Evolutionary conservation across 2,888 invertebrate genomes (phyloP).

Genomic region (Phrixothrix hirtus): DNA sequence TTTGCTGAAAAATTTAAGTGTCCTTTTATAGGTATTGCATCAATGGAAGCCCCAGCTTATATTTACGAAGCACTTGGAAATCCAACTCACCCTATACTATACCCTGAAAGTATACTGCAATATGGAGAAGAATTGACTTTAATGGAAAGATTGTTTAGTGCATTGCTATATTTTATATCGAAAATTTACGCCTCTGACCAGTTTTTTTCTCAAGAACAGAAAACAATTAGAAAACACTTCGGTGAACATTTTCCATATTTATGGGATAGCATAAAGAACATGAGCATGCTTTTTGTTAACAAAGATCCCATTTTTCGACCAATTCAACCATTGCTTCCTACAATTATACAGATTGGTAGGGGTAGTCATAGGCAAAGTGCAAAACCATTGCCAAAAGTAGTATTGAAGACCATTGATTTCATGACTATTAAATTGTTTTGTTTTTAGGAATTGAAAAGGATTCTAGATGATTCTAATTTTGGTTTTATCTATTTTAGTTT

Average conservation of each 20-base stretch:
- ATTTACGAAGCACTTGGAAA: constrained; percentile 46
- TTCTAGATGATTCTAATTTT: background rate
- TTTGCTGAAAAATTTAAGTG: constrained; percentile 47
- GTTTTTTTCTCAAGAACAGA: constrained; percentile 22
- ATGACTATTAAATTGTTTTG: background rate
- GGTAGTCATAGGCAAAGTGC: constrained; percentile 40
- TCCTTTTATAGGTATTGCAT: constrained; percentile 46
- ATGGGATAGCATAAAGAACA: constrained; percentile 40
- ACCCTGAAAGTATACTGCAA: constrained; percentile 42
- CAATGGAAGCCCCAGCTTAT: constrained; percentile 42
- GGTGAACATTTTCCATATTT: constrained; percentile 42
- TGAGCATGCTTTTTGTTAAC: constrained; percentile 47
- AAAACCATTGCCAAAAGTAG: constrained; percentile 42
- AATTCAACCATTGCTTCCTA: constrained; percentile 44
- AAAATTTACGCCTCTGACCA: background rate
- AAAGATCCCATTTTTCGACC: constrained; percentile 46
- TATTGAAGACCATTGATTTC: background rate
- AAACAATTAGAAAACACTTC: constrained; percentile 39
- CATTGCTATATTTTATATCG: background rate
- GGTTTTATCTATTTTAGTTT: constrained; percentile 8
- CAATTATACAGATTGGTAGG: constrained; percentile 45
- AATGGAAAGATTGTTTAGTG: constrained; percentile 36
- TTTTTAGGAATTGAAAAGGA: background rate
- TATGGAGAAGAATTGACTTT: constrained; percentile 39
- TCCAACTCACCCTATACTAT: constrained; percentile 46